These are phyloP conservation scores for Coreoperca whiteheadi DNA, from an alignment of 2,113 vertebrate genomes.

Conservation along the genomic window DNA sequence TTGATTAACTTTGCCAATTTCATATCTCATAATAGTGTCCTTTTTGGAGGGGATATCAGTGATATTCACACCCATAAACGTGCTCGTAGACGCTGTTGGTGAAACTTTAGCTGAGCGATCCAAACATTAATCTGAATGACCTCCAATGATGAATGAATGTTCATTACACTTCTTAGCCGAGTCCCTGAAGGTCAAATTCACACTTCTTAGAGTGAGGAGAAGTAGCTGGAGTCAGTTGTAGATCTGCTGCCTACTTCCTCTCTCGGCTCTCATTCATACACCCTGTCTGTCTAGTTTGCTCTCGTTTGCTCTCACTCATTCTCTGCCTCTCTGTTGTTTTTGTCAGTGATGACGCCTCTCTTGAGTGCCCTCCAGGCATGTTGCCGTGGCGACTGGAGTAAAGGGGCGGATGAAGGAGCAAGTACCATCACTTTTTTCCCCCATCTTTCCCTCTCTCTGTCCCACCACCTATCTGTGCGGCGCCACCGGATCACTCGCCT, in stretches of 20 bases:
- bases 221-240: constrained; percentile 18
- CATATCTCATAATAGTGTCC: constrained; percentile 70
- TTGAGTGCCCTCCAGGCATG: constrained; percentile 78
- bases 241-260: constrained; percentile 42
- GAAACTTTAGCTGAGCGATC: constrained; percentile 50
- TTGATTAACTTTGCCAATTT: constrained; percentile 79
- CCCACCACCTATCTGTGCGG: constrained; percentile 65
- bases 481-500: constrained; percentile 72
- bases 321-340: constrained; percentile 72
- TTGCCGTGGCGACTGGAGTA: constrained; percentile 82
- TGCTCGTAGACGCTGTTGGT: constrained; percentile 14
- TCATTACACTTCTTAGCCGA: constrained; percentile 54
- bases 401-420: constrained; percentile 74
- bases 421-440: constrained; percentile 55
- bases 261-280: constrained; percentile 52
- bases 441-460: constrained; percentile 45
- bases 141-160: constrained; percentile 52
- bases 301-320: constrained; percentile 64
- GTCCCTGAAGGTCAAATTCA: constrained; percentile 64
- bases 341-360: constrained; percentile 79
- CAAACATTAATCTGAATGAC: constrained; percentile 58
- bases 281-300: constrained; percentile 51
- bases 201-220: constrained; percentile 39
- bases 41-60: constrained; percentile 55
- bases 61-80: constrained; percentile 64